These are phyloP conservation scores for Misgurnus mizolepis DNA, from an alignment of 2,113 vertebrate species.

Conservation along the genomic window DNA sequence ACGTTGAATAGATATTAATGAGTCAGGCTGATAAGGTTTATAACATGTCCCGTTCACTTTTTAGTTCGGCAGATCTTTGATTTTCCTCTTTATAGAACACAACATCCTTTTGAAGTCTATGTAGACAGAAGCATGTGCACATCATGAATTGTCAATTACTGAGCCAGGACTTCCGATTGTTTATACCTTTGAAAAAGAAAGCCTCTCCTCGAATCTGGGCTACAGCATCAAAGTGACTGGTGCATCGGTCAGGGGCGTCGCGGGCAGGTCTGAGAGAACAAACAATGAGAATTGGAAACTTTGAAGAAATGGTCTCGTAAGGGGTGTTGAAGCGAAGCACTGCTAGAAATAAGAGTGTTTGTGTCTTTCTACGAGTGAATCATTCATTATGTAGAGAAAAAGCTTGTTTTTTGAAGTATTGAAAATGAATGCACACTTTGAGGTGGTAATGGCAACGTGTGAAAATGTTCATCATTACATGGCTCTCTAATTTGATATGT, in stretches of 20 bases:
- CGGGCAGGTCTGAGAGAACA: constrained; percentile 71
- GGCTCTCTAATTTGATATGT: no score
- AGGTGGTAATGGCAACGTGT: not conserved
- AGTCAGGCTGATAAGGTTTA: no score
- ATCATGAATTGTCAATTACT: constrained; percentile 41
- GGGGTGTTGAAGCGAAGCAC: constrained; percentile 30
- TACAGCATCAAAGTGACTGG: constrained; percentile 88
- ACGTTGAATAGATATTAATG: not conserved
- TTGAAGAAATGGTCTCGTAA: not conserved
- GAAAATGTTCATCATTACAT: no score
- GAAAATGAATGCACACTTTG: not conserved
- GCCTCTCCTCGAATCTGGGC: constrained; percentile 97
- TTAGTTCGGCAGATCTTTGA: no score
- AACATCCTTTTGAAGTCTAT: not conserved
- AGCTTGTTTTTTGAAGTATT: not conserved
- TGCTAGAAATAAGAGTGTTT: constrained; percentile 9
- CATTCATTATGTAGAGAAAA: not conserved
- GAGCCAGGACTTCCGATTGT: not conserved
- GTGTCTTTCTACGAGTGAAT: constrained; percentile 1
- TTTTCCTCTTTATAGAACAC: not conserved
- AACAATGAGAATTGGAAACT: constrained; percentile 29
- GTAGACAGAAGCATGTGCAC: not conserved
- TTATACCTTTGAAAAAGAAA: constrained; percentile 97
- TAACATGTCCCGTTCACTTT: no score
- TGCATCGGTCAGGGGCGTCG: constrained; percentile 88